Percentiles rank a stretch among this genome's conserved stretches.
phyloP scores from a whole-genome alignment of 2,888 invertebrate genomes.

The Cyrtodaria siliqua region DNA sequence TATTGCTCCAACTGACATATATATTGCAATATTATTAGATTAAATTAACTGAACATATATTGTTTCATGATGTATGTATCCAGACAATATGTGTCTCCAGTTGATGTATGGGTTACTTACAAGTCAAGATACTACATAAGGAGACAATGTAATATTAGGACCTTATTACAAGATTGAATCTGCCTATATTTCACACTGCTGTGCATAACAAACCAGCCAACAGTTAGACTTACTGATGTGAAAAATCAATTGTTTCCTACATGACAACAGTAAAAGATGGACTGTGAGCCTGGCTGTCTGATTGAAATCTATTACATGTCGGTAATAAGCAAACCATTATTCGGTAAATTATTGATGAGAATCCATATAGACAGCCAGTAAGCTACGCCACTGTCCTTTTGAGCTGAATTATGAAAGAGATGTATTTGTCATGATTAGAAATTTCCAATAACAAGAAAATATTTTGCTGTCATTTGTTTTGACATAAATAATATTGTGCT shows the following conservation, averaged over 20 bases:
- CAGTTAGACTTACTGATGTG: slow-evolving; percentile 50
- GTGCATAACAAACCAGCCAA: slow-evolving; percentile 41
- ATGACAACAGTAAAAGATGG: slow-evolving; percentile 52
- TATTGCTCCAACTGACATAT: no score
- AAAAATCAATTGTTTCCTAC: slow-evolving; percentile 67
- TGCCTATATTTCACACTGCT: slow-evolving; percentile 24
- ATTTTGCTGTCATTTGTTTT: slow-evolving; percentile 46
- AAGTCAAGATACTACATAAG: no score
- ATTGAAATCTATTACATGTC: slow-evolving; percentile 66
- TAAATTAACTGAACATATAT: no score
- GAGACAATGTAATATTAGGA: no score
- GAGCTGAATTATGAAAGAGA: slow-evolving; percentile 34
- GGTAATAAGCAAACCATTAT: slow-evolving; percentile 55
- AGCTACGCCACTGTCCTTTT: slow-evolving; percentile 25
- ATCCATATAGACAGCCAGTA: slow-evolving; percentile 32
- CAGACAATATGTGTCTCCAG: no score
- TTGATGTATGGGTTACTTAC: no score
- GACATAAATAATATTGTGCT: slow-evolving; percentile 52
- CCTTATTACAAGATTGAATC: no score
- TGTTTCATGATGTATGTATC: no score
- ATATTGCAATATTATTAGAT: no score
- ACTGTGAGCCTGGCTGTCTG: slow-evolving; percentile 49
- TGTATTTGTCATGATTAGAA: slow-evolving; percentile 46
- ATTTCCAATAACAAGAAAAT: slow-evolving; percentile 45
- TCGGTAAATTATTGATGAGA: slow-evolving; percentile 60